phyloP scores from a whole-genome alignment of 2,113 vertebrate species.

The Cryptoleucopteryx plumbea region DNA sequence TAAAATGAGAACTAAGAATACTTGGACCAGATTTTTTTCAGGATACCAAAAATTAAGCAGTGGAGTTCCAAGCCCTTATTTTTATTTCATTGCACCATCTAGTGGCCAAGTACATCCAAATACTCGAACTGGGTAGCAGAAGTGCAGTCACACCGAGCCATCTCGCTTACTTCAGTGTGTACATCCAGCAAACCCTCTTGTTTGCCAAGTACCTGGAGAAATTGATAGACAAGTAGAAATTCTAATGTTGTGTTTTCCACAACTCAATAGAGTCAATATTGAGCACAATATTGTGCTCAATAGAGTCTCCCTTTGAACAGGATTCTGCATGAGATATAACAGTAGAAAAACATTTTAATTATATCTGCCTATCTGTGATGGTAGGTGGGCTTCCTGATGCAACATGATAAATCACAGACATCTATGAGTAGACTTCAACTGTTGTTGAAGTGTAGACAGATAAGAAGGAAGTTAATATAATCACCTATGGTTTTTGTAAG shows the following conservation, averaged over 20 bases:
- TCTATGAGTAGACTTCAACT: not conserved
- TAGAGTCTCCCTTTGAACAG: not conserved
- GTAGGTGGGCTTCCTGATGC: not conserved
- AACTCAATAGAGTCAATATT: too few species aligned
- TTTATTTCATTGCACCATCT: slow-evolving; percentile 61
- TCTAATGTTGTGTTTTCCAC: not conserved
- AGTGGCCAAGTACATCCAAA: not conserved
- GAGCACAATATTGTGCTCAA: not conserved
- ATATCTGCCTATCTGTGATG: accelerated
- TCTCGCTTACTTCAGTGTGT: accelerated
- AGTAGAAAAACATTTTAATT: not conserved
- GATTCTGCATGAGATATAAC: not conserved
- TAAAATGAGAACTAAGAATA: not conserved
- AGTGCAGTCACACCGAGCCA: accelerated
- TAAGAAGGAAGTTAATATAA: not conserved
- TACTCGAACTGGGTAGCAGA: not conserved
- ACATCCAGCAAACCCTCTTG: not conserved
- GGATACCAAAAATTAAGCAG: not conserved
- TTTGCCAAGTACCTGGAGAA: not conserved
- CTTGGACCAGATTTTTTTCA: not conserved
- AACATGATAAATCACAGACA: not conserved
- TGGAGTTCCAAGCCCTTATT: not conserved
- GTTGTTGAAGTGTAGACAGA: not conserved
- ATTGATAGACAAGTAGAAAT: not conserved
- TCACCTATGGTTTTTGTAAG: not conserved